Evolutionary conservation across 2,888 invertebrate species (phyloP), one percentile per base, ranked within the genome.

Genomic region (Heliconius ismenius): DNA sequence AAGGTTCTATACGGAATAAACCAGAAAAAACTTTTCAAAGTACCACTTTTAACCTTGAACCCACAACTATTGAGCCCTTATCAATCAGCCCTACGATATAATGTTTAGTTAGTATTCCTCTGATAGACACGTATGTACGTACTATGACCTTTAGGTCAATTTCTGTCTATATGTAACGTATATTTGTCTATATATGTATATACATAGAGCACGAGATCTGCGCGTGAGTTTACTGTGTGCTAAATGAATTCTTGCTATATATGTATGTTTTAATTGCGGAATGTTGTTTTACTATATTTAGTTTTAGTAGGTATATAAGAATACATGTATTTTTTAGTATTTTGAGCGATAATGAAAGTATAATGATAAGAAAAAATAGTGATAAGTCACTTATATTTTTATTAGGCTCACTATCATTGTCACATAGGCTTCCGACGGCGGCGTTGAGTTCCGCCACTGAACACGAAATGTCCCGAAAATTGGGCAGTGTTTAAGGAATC

Each of bases 181-280:
- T 54, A 54, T 49, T 49, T 49, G 18, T 49, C 18, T 54, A n/a
- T 54, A n/a, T 58, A 58, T 10, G 32, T 64, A 28, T 63, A 63
- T 28, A 39, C n/a, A n/a, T 65, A 39, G 36, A 36, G n/a, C 65
- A 65, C 65, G 65, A n/a, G 65, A 36, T 65, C 7, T 36, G 65
- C 36, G 65, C 65, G 65, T 65, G 65, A 65, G 39, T 24, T n/a
- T 36, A n/a, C 13, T 4, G 13, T 65, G 11, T 24, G 65, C n/a
- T 36, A 65, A 36, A 36, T 65, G 36, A 36, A 24, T 65, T 65
- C 65, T 36, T 28, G 28, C 24, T 32, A 63, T 64, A 32, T 28
- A 15, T 43, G 49, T 49, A 32, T 21, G 24, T n/a, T 24, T 62
- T 13, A 24, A 62, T 26, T 58, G 54, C 21, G 54, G 54, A 58